These are phyloP conservation scores for Chloroceryle amazona DNA, from an alignment of 2,797 vertebrate species.

Conservation along the genomic window DNA sequence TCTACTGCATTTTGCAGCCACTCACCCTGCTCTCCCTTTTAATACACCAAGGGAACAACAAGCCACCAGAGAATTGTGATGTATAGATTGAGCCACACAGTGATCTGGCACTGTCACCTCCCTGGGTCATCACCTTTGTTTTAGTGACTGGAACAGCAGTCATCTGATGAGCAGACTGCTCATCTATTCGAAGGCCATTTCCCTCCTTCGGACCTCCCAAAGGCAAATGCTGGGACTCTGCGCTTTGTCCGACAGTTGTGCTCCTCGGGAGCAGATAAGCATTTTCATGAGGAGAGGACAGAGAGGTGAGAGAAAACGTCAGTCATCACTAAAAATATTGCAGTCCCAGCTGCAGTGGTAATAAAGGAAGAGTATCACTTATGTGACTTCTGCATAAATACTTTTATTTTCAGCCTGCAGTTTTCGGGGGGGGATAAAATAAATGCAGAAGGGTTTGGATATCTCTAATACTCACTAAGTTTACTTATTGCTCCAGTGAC, in stretches of 20 bases:
- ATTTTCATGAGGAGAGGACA: conserved; percentile 74
- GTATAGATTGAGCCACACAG: not conserved
- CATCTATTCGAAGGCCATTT: not conserved
- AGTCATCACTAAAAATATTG: conserved; percentile 34
- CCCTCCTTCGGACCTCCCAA: conserved; percentile 20
- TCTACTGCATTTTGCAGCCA: not conserved
- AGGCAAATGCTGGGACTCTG: conserved; percentile 40
- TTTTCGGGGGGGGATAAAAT: not conserved
- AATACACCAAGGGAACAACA: not conserved
- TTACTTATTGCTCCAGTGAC: not conserved
- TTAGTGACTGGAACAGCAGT: conserved; percentile 38
- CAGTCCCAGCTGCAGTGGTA: not conserved
- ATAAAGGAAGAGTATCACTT: conserved; percentile 21
- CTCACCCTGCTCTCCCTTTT: not conserved
- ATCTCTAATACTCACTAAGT: not conserved
- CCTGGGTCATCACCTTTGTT: conserved; percentile 17
- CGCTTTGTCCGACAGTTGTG: not conserved
- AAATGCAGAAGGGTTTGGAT: not conserved
- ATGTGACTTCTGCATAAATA: conserved; percentile 7
- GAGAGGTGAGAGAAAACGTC: conserved; percentile 55
- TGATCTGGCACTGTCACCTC: not conserved
- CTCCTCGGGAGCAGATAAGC: not conserved
- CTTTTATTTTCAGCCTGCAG: not conserved
- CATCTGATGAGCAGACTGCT: conserved; percentile 27
- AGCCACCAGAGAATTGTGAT: not conserved